Conservation (phyloP, 2,113 vertebrate genomes). For the Anoplopoma fimbria region DNA sequence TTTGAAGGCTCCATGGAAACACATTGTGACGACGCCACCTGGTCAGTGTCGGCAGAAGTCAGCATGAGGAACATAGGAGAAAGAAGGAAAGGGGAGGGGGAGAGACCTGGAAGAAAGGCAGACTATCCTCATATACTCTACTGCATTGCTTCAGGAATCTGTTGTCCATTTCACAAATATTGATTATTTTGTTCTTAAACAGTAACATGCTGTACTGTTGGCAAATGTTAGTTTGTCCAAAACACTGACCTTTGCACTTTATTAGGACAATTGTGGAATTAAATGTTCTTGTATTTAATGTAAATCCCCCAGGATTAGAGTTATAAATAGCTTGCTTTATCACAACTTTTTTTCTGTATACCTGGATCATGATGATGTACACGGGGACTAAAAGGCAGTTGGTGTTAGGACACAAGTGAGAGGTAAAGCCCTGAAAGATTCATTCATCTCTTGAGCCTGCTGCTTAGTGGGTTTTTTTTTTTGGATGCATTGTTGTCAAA, state of each 20-base stretch:
- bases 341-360: background rate
- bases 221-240: background rate
- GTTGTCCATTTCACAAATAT: constrained; percentile 23
- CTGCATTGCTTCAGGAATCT: constrained; percentile 7
- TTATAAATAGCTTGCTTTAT: background rate
- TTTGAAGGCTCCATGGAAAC: constrained; percentile 65
- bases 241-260: constrained; percentile 15
- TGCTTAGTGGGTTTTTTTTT: constrained; percentile 36
- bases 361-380: background rate
- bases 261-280: constrained; percentile 19
- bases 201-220: background rate
- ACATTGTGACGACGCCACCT: constrained; percentile 80
- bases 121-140: background rate
- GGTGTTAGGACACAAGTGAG: background rate
- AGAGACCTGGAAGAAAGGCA: constrained; percentile 18
- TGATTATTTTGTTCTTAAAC: constrained; percentile 11
- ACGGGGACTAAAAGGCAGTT: background rate
- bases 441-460: constrained; percentile 4
- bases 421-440: constrained; percentile 16
- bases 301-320: constrained; percentile 14
- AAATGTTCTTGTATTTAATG: constrained; percentile 1
- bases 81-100: constrained; percentile 1
- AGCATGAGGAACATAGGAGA: constrained; percentile 46
- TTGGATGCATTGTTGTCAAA: constrained; percentile 45
- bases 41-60: constrained; percentile 81